These are phyloP conservation scores for Flexamia atlantica DNA, from an alignment of 2,888 invertebrate species.

Conservation along the genomic window DNA sequence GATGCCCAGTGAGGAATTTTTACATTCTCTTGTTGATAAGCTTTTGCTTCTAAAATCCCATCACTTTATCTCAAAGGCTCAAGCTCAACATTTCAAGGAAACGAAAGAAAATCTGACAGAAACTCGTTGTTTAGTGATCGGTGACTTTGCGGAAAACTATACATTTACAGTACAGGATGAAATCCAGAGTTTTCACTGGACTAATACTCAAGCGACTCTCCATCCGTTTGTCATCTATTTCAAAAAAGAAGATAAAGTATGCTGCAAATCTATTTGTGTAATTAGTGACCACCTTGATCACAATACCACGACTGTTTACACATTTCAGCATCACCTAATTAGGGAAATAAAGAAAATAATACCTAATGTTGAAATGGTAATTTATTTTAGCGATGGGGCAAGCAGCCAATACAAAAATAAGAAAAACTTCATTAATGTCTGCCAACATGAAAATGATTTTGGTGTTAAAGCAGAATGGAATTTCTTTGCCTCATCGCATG, in stretches of 20 bases:
- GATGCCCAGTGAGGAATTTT: conserved; percentile 32
- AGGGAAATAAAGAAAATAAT: conserved; percentile 28
- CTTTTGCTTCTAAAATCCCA: conserved; percentile 3
- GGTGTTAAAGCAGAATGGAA: conserved; percentile 46
- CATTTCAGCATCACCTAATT: conserved; percentile 48
- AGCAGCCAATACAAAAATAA: conserved; percentile 56
- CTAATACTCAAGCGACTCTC: conserved; percentile 46
- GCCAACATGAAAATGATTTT: conserved; percentile 46
- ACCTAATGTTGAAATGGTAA: conserved; percentile 39
- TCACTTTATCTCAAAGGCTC: conserved; percentile 37
- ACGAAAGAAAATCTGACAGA: conserved; percentile 27
- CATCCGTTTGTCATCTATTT: conserved; percentile 57
- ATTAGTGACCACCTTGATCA: conserved; percentile 44
- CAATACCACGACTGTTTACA: conserved; percentile 53
- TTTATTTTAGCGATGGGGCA: conserved; percentile 36
- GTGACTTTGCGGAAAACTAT: too few species aligned
- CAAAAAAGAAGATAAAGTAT: background rate
- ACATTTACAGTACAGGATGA: too few species aligned
- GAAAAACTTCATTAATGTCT: conserved; percentile 55
- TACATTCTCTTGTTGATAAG: conserved; percentile 10
- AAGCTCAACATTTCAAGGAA: background rate
- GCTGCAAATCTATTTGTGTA: background rate
- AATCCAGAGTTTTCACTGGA: too few species aligned
- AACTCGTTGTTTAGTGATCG: conserved; percentile 46
- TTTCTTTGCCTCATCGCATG: conserved; percentile 48